phyloP scores from a whole-genome alignment of 2,797 vertebrate species.

The Uromys caudimaculatus region DNA sequence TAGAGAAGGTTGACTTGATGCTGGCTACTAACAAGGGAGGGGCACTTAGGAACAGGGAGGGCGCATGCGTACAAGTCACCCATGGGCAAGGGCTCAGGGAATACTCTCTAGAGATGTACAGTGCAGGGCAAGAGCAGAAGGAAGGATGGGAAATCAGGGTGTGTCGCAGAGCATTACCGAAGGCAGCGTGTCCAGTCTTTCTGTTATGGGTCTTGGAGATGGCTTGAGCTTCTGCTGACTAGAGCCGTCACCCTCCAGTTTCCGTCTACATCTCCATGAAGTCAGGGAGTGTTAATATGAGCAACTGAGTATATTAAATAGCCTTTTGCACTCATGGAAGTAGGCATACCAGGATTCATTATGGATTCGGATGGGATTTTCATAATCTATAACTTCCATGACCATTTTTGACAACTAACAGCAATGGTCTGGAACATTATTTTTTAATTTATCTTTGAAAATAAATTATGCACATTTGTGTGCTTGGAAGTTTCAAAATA shows the following conservation, averaged over 20 bases:
- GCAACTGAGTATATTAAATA: background rate
- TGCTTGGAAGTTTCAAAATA: conserved; percentile 1
- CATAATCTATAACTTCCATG: background rate
- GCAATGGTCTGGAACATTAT: background rate
- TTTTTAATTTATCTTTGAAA: background rate
- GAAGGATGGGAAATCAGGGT: background rate
- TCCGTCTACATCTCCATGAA: background rate
- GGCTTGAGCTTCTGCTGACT: background rate
- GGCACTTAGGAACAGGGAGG: background rate
- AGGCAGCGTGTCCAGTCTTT: background rate
- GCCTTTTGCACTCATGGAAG: background rate
- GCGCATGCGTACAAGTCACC: background rate
- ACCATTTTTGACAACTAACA: background rate
- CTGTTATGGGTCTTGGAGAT: background rate
- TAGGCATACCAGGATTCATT: background rate
- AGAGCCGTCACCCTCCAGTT: background rate
- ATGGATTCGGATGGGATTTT: background rate
- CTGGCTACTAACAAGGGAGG: background rate
- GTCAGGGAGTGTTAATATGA: background rate
- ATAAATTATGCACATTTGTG: background rate
- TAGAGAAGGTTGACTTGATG: too few relatives aligned
- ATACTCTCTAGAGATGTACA: background rate
- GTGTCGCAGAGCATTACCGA: background rate
- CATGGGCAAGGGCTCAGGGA: background rate
- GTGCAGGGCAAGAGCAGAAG: background rate